Percentiles rank a stretch among this genome's conserved stretches.
Conservation (phyloP, 2,797 vertebrate species). For the Betta splendens region DNA sequence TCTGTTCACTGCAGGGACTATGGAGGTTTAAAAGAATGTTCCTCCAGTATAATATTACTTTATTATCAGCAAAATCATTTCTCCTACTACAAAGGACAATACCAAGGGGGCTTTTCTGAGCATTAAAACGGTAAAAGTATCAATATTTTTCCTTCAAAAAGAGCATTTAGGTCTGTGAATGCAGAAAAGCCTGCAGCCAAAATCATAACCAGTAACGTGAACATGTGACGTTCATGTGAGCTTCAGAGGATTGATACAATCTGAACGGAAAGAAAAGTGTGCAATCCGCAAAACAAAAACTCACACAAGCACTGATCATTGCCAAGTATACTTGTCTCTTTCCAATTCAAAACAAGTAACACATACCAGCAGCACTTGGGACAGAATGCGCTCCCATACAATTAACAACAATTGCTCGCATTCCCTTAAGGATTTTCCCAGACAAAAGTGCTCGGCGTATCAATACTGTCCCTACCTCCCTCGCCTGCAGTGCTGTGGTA, state of each 20-base stretch:
- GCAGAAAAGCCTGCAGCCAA: constrained; percentile 27
- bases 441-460: constrained; percentile 78
- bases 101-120: constrained; percentile 29
- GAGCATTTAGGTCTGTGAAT: constrained; percentile 17
- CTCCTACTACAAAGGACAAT: background rate
- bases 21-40: background rate
- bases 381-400: constrained; percentile 70
- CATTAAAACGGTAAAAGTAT: constrained; percentile 23
- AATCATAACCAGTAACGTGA: constrained; percentile 19
- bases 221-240: constrained; percentile 27
- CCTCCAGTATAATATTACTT: background rate
- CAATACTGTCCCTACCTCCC: constrained; percentile 81
- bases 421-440: constrained; percentile 82
- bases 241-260: constrained; percentile 26
- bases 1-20: constrained; percentile 26
- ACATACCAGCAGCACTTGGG: constrained; percentile 68
- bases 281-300: constrained; percentile 38
- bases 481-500: constrained; percentile 83
- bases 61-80: background rate
- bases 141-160: constrained; percentile 28
- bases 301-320: constrained; percentile 44
- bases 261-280: constrained; percentile 3
- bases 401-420: constrained; percentile 79
- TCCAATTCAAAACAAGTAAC: constrained; percentile 72
- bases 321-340: constrained; percentile 54